These are phyloP conservation scores for Ornithoptera priamus DNA, from an alignment of 2,888 invertebrate species.

Conservation along the genomic window DNA sequence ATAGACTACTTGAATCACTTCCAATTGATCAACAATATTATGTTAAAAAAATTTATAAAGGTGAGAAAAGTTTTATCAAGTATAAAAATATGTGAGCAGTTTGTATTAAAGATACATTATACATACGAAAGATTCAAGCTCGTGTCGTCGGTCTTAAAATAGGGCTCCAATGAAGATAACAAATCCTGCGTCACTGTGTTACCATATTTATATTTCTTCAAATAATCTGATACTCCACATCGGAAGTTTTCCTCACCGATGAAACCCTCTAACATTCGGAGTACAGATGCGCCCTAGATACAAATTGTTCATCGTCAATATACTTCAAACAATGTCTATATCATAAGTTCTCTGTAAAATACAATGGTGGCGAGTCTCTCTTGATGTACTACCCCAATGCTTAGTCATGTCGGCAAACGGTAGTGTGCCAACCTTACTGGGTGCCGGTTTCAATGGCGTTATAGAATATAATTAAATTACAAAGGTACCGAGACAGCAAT, in stretches of 20 bases:
- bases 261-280: slow-evolving; percentile 93
- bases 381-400: too few relatives aligned
- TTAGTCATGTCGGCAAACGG: too few relatives aligned
- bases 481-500: too few relatives aligned
- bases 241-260: slow-evolving; percentile 86
- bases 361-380: too few relatives aligned
- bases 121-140: slow-evolving; percentile 77
- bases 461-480: too few relatives aligned
- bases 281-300: slow-evolving; percentile 88
- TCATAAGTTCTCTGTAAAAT: too few relatives aligned
- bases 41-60: too few relatives aligned
- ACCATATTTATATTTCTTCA: slow-evolving; percentile 83
- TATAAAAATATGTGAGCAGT: background rate
- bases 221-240: slow-evolving; percentile 85
- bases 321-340: background rate
- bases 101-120: slow-evolving; percentile 4
- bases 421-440: too few relatives aligned
- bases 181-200: slow-evolving; percentile 92
- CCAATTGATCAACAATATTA: too few relatives aligned
- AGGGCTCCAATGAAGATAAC: slow-evolving; percentile 82
- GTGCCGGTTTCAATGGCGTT: too few relatives aligned
- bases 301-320: background rate
- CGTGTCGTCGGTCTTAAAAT: slow-evolving; percentile 69
- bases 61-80: too few relatives aligned
- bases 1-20: too few relatives aligned